Evolutionary conservation across 1,140 invertebrate species (phyloP), one percentile per base, ranked within the genome.

Genomic region (Penaeus indicus): DNA sequence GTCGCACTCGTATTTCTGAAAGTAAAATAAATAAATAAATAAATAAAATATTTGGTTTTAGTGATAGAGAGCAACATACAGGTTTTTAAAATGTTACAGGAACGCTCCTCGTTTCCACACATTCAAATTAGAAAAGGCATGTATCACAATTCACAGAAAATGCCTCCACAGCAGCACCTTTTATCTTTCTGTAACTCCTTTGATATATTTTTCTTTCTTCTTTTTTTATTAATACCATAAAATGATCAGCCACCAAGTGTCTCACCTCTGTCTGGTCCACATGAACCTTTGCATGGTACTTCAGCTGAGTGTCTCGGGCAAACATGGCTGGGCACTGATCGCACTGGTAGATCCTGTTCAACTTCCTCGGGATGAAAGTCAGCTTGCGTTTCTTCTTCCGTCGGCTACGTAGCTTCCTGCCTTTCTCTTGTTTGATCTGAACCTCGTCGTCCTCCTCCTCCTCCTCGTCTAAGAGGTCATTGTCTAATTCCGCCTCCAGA

Each of bases 221-320:
- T 54, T 54, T 54, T 54, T 54, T 54, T 13, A 54, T 13, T 54
- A 13, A 54, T 2, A 54, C 10, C 1, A 16, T 16, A 54, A 1
- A 54, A 13, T 16, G 16, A 54, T 54, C 54, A 1, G 54, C 54
- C 5, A 54, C 2, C 1, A 0, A 11, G 11, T 16, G n/a, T 18
- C 86, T 84, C 60, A 88, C 86, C 81, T 88, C 86, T 25, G 81
- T 77, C 25, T 86, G 75, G 60, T 88, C 81, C 22, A 78, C 61
- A 18, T 88, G 86, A 16, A 88, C 81, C 81, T 88, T 88, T 11
- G 86, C 67, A 38, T 88, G 86, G 18, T 88, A 88, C 60, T 88
- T 82, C 27, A 88, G 86, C 54, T 88, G 86, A 22, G 85, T 84
- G 79, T 88, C 86, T 38, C 86, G n/a, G 81, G 86, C 80, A 78